These are phyloP conservation scores for Meteorus colon DNA, from an alignment of 2,888 invertebrate genomes.

Conservation along the genomic window DNA sequence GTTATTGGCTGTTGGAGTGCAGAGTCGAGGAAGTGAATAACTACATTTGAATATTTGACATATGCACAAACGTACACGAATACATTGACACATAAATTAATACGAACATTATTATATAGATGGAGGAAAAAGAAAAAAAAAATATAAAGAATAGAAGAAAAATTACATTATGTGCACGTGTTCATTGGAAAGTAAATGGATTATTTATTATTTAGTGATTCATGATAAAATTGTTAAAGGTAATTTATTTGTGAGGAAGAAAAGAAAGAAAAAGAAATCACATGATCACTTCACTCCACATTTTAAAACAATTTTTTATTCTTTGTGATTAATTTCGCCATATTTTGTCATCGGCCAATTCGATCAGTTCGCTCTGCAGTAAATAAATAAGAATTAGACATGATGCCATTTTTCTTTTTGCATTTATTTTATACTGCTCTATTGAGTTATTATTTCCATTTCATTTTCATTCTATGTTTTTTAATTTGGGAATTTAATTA, in stretches of 20 bases:
- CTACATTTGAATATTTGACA: slow-evolving; percentile 4
- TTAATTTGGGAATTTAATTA: slow-evolving; percentile 26
- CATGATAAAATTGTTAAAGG: not conserved
- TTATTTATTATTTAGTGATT: not conserved
- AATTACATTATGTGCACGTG: not conserved
- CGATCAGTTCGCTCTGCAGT: no score
- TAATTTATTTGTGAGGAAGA: not conserved
- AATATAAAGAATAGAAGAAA: not conserved
- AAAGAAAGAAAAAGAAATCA: not conserved
- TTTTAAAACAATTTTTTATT: no score
- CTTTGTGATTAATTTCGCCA: no score
- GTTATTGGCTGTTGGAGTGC: not conserved
- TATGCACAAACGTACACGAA: not conserved
- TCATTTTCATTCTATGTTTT: not conserved
- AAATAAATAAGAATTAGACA: not conserved
- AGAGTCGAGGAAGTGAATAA: slow-evolving; percentile 2
- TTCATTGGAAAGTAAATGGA: not conserved
- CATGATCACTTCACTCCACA: not conserved
- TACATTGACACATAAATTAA: not conserved
- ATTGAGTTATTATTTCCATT: not conserved
- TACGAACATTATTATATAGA: not conserved
- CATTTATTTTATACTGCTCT: not conserved
- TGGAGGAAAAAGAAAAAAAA: not conserved
- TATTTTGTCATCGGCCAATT: no score
- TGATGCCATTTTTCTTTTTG: not conserved